Percentiles rank a stretch among this genome's conserved stretches.
These are phyloP conservation scores for Drosophila insularis DNA, from an alignment of 1,140 invertebrate genomes.

Conservation along the genomic window DNA sequence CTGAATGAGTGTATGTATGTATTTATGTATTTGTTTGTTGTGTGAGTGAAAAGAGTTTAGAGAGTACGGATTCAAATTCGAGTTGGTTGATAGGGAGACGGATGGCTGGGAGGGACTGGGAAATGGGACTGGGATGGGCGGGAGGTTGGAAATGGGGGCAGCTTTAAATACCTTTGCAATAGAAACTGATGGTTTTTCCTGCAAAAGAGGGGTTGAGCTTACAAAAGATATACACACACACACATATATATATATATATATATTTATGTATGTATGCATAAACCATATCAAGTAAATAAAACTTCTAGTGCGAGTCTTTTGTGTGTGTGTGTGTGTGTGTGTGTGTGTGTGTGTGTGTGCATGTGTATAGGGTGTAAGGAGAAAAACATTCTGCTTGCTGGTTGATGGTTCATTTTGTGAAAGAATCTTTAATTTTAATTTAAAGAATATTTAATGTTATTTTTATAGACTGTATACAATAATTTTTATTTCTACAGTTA, in stretches of 20 bases:
- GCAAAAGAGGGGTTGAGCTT: conserved; percentile 80
- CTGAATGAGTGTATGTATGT: conserved; percentile 41
- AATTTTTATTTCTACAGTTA: neutral
- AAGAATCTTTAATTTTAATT: neutral
- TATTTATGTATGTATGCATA: conserved; percentile 30
- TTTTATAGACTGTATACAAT: neutral
- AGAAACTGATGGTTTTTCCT: conserved; percentile 82
- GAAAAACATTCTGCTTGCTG: neutral
- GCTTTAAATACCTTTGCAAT: conserved; percentile 82
- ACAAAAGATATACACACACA: conserved; percentile 70
- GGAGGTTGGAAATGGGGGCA: conserved; percentile 45
- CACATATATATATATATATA: conserved; percentile 25
- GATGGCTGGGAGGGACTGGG: neutral
- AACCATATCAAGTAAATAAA: conserved; percentile 5
- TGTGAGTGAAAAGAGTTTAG: conserved; percentile 8
- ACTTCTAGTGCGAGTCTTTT: neutral
- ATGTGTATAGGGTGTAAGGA: neutral
- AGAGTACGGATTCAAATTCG: neutral
- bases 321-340: conserved; percentile 16
- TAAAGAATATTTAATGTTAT: neutral
- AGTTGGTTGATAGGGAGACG: neutral
- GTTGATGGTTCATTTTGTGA: neutral
- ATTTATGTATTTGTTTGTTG: conserved; percentile 28
- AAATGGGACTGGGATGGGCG: too few relatives aligned
- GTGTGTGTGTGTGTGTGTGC: conserved; percentile 20